Evolutionary conservation across 2,888 invertebrate genomes (phyloP), one percentile per base, ranked within the genome.

Genomic region (Trichopria drosophilae): DNA sequence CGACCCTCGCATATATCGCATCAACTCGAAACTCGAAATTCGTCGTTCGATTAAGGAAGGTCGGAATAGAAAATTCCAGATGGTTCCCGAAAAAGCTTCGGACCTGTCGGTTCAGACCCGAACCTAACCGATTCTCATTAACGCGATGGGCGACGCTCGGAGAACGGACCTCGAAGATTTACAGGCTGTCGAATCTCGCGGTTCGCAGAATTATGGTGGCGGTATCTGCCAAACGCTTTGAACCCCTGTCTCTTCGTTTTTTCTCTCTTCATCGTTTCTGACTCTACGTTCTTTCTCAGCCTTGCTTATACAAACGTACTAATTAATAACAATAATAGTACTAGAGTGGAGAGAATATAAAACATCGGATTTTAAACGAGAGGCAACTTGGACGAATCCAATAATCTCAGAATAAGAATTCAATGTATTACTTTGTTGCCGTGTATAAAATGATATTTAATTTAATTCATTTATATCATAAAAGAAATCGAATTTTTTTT

Each of bases 111-210:
- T 29, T 31, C 18, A 29, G 42, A n/a, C n/a, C 37, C 20, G 13
- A 32, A 24, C 44, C 39, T n/a, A 49, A 20, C 49, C 50, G 61
- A 55, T 63, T 62, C 61, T 59, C 63, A 63, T 63, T 63, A 63
- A 61, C 58, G 60, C 53, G 53, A 59, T 51, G 52, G 46, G 60
- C 59, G 60, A 60, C 62, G 61, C 58, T 56, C 48, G 51, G 35
- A 37, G 40, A 48, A 47, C 40, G 45, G 43, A 43, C 39, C 46
- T 23, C 23, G 41, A 34, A 53, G 63, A 63, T 63, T 63, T 63
- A 63, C 59, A 58, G 51, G 53, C 60, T 58, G 57, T 58, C 60
- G 57, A 53, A 57, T 63, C 51, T 46, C 51, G 51, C 28, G 52
- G 47, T 58, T 55, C 51, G 55, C 37, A 52, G 51, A 58, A 57